Evolutionary conservation across 2,888 invertebrate genomes (phyloP).

Genomic region (Dyspetes luteomarginatus): DNA sequence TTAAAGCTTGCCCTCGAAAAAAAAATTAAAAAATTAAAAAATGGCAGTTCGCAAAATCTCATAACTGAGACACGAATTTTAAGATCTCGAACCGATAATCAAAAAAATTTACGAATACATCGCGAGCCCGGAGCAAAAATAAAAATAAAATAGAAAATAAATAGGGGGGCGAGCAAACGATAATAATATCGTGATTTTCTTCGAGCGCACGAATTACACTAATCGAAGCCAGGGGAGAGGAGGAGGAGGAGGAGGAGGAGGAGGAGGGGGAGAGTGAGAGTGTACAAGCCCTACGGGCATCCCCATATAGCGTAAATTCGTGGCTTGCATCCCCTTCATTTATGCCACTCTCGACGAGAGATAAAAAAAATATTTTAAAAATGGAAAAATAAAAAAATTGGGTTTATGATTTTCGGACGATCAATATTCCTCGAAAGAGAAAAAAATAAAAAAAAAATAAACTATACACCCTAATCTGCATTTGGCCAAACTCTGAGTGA

Average conservation of each 20-base stretch:
- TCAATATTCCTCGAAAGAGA: not conserved
- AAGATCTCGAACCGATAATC: constrained; percentile 21
- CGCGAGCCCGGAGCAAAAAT: constrained; percentile 5
- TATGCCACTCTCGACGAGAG: not conserved
- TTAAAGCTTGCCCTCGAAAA: not conserved
- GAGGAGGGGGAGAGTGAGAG: constrained; percentile 42
- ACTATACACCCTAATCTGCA: too few species aligned
- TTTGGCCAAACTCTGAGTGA: too few species aligned
- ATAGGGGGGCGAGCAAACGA: constrained; percentile 34
- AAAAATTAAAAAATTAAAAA: not conserved
- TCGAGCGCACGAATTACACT: constrained; percentile 50
- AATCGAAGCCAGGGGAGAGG: too few species aligned
- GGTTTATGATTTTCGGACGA: constrained; percentile 6
- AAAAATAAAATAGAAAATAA: constrained; percentile 23
- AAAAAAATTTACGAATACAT: constrained; percentile 26
- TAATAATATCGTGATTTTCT: constrained; percentile 40
- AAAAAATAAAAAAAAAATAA: not conserved
- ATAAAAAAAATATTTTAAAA: not conserved
- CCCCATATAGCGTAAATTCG: constrained; percentile 10
- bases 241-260: constrained; percentile 34
- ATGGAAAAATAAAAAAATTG: not conserved
- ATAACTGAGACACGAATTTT: not conserved
- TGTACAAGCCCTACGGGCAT: constrained; percentile 3
- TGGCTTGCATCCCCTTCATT: not conserved
- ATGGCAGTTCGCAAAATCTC: not conserved